These are phyloP conservation scores for Drosophila nigricruria DNA, from an alignment of 2,888 invertebrate genomes.

Conservation along the genomic window DNA sequence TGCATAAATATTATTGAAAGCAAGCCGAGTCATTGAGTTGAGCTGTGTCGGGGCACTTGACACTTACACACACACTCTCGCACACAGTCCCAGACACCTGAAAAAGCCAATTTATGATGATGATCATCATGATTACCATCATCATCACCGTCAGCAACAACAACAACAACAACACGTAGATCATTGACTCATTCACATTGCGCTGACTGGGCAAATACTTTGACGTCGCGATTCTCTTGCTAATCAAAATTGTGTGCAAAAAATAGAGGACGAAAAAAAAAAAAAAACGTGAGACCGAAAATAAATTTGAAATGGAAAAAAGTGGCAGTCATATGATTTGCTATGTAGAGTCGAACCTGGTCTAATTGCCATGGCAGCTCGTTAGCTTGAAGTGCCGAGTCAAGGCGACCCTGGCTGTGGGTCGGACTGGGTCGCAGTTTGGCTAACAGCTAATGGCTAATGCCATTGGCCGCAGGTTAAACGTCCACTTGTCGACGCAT, in stretches of 20 bases:
- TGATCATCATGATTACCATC: constrained; percentile 18
- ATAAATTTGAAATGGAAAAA: constrained; percentile 14
- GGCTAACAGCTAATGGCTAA: constrained; percentile 62
- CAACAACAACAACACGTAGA: constrained; percentile 42
- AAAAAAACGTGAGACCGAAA: constrained; percentile 8
- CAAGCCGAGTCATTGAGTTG: constrained; percentile 50
- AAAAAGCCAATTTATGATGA: constrained; percentile 50
- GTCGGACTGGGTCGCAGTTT: constrained; percentile 12
- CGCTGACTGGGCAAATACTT: constrained; percentile 60
- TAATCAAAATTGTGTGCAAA: constrained; percentile 41
- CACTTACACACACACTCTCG: constrained; percentile 41
- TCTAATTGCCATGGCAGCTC: constrained; percentile 77
- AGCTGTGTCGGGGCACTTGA: constrained; percentile 56
- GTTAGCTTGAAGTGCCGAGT: constrained; percentile 63
- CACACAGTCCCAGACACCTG: constrained; percentile 36
- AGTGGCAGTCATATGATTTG: constrained; percentile 41
- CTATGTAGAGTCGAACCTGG: constrained; percentile 35
- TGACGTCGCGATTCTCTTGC: constrained; percentile 46
- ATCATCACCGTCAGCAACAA: not conserved
- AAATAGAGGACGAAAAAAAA: constrained; percentile 5
- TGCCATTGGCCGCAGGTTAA: constrained; percentile 70
- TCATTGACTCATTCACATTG: constrained; percentile 63
- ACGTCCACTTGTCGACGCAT: constrained; percentile 42
- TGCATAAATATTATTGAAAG: constrained; percentile 78
- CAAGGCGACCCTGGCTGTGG: constrained; percentile 9